A percentile compares a stretch with the other conserved stretches of the same genome.
Conservation (phyloP, 2,113 vertebrate genomes). For the Lepus timidus region DNA sequence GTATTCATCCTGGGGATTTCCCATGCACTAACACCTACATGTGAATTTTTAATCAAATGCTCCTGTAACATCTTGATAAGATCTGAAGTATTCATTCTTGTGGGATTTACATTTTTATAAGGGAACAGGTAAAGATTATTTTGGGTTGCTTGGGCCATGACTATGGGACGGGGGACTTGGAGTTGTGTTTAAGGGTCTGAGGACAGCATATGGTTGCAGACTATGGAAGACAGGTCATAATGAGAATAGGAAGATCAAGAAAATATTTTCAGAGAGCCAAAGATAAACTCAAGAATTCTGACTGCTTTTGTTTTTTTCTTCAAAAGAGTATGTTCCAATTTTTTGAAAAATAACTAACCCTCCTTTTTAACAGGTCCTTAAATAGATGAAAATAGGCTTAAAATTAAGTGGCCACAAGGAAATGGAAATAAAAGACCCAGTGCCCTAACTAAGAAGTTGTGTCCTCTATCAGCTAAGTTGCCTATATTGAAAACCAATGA, state of each 20-base stretch:
- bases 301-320: constrained; percentile 7
- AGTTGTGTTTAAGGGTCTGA: not conserved
- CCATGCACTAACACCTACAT: not conserved
- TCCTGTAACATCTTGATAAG: constrained; percentile 25
- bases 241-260: not conserved
- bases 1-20: not conserved
- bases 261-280: not conserved
- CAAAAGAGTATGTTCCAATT: not conserved
- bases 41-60: constrained; percentile 52
- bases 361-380: not conserved
- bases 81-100: not conserved
- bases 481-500: not conserved
- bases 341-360: not conserved
- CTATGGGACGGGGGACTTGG: not conserved
- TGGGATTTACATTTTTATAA: constrained; percentile 54
- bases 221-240: not conserved
- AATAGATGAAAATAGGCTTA: not conserved
- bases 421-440: not conserved
- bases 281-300: constrained; percentile 24
- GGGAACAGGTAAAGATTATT: not conserved
- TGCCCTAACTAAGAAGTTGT: not conserved
- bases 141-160: not conserved
- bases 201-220: not conserved
- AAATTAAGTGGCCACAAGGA: not conserved
- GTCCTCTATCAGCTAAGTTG: not conserved